Evolutionary conservation across 2,888 invertebrate species (phyloP), one percentile per base, ranked within the genome.

Genomic region (Drosophila siamana): DNA sequence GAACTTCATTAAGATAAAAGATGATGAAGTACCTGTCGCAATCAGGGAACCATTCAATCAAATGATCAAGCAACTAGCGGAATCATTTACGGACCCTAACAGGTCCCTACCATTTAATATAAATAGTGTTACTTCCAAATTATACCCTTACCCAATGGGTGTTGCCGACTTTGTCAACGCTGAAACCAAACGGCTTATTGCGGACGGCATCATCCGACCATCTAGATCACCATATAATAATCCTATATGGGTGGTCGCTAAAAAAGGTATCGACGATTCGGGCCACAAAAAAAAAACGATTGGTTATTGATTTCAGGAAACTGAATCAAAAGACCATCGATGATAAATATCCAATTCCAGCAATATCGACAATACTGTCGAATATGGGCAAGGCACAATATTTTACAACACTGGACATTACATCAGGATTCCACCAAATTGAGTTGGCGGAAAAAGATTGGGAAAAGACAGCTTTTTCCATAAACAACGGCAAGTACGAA

Each of bases 301-400:
- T 40, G 8, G 38, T 47, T 2, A 57, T 47, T 1, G 40, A 57
- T 9, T 47, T 47, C 24, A 2, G 28, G 1, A 56, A 57, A 11
- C 9, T 57, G 2, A 57, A 47, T 16, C n/a, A 28, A 1, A 47
- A 16, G 13, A 47, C 56, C n/a, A 19, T n/a, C 0, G 28, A 40
- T 5, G 40, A 47, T 19, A 57, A 47, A 24, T 57, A 47, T 9
- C 43, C 43, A 1, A 55, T 55, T 1, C 33, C 43, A 4, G 9
- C 26, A 7, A 47, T 47, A 26, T 51, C 50, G n/a, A 15, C 43
- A 2, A 54, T 54, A 22, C 30, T 54, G 30, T 33, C 54, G 5
- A 41, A 41, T 3, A 19, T 41, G 5, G 40, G 41, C 2, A 11
- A 41, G 4, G 41, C 52, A 7, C 16, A 52, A 6, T 52, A 28